Conservation (phyloP, 1,140 invertebrate genomes). For the Bemisia tabaci region DNA sequence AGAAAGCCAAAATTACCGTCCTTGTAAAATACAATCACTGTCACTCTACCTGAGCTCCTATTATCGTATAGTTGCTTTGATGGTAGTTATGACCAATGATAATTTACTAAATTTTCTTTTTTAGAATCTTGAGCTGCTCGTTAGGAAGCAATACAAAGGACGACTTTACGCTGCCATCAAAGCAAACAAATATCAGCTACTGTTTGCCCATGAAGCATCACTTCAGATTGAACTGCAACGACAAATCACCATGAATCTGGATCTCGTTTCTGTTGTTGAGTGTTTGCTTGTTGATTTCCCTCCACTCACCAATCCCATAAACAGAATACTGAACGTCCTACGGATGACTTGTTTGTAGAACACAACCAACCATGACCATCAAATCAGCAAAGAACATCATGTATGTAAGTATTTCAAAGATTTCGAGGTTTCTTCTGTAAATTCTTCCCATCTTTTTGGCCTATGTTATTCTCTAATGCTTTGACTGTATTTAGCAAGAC, state of each 20-base stretch:
- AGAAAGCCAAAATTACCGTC: too few relatives aligned
- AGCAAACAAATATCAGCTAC: neutral
- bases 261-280: neutral
- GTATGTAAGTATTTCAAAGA: too few relatives aligned
- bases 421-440: too few relatives aligned
- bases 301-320: neutral
- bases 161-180: neutral
- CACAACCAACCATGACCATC: too few relatives aligned
- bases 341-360: neutral
- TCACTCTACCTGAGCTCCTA: too few relatives aligned
- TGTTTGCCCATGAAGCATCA: neutral
- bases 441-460: too few relatives aligned
- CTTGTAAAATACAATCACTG: too few relatives aligned
- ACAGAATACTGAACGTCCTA: neutral
- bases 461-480: too few relatives aligned
- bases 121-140: neutral
- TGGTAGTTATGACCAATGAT: too few relatives aligned
- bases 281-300: neutral
- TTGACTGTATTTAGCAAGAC: too few relatives aligned
- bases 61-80: too few relatives aligned
- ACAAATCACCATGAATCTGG: neutral
- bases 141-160: neutral
- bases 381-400: too few relatives aligned
- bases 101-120: neutral
- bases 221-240: neutral